phyloP scores from a whole-genome alignment of 2,113 vertebrate genomes.

The Callorhinus ursinus region DNA sequence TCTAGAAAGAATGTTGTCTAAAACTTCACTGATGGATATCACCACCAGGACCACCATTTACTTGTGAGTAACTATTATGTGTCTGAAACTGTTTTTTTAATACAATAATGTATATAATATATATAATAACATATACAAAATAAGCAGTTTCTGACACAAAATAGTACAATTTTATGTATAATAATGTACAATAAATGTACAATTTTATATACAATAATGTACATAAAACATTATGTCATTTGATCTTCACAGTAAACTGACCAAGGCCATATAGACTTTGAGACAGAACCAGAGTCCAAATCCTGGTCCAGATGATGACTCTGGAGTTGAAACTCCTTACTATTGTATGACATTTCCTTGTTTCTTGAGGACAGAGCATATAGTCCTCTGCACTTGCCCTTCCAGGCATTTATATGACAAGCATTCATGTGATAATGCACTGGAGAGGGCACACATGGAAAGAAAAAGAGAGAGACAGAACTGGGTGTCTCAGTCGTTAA shows the following conservation, averaged over 20 bases:
- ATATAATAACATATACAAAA: background rate
- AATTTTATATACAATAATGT: background rate
- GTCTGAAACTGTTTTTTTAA: background rate
- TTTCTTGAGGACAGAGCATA: background rate
- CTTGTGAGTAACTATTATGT: background rate
- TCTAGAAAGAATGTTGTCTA: background rate
- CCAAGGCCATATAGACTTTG: background rate
- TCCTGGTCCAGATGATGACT: background rate
- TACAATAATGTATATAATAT: background rate
- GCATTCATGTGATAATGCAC: background rate
- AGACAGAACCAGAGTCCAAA: background rate
- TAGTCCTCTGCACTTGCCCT: background rate
- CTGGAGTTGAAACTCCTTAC: background rate
- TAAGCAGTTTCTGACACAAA: background rate
- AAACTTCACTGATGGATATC: background rate
- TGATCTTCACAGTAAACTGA: background rate
- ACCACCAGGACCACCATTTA: background rate
- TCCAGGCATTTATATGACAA: background rate
- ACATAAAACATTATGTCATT: background rate
- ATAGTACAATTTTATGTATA: background rate
- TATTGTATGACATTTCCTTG: background rate
- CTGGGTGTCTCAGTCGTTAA: too few species aligned
- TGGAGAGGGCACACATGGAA: background rate
- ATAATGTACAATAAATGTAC: background rate
- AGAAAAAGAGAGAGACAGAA: background rate